Evolutionary conservation across 2,888 invertebrate genomes (phyloP).

Genomic region (Mesoligia furuncula): DNA sequence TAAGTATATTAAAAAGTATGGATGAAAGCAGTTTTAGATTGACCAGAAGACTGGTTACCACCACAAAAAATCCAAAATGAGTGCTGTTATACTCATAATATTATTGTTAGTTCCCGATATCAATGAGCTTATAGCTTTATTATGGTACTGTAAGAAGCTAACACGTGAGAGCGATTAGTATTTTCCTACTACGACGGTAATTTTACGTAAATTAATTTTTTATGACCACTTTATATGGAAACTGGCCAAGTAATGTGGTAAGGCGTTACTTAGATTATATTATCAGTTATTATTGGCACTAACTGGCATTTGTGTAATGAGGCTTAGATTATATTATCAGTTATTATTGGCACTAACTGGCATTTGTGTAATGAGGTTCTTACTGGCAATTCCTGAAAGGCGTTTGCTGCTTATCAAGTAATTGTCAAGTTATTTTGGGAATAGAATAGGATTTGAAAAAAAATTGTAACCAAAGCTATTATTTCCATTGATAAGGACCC

Average conservation of each 20-base stretch:
- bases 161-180: slow-evolving; percentile 52
- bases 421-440: background rate
- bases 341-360: slow-evolving; percentile 3
- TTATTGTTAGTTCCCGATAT: slow-evolving; percentile 10
- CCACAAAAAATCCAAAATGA: background rate
- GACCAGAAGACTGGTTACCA: background rate
- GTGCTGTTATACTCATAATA: background rate
- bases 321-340: slow-evolving; percentile 2
- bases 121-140: slow-evolving; percentile 11
- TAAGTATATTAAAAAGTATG: background rate
- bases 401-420: background rate
- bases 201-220: slow-evolving; percentile 56
- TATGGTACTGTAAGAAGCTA: slow-evolving; percentile 28
- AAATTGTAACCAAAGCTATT: background rate
- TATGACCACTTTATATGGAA: slow-evolving; percentile 30
- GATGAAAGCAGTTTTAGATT: background rate
- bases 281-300: slow-evolving; percentile 8
- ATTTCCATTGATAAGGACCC: background rate
- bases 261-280: slow-evolving; percentile 15
- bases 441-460: background rate
- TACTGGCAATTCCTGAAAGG: background rate
- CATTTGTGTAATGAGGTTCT: background rate
- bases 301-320: background rate
- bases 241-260: slow-evolving; percentile 15
- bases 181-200: slow-evolving; percentile 52